phyloP scores from a whole-genome alignment of 2,888 invertebrate genomes.

The Serrognathus titanus region DNA sequence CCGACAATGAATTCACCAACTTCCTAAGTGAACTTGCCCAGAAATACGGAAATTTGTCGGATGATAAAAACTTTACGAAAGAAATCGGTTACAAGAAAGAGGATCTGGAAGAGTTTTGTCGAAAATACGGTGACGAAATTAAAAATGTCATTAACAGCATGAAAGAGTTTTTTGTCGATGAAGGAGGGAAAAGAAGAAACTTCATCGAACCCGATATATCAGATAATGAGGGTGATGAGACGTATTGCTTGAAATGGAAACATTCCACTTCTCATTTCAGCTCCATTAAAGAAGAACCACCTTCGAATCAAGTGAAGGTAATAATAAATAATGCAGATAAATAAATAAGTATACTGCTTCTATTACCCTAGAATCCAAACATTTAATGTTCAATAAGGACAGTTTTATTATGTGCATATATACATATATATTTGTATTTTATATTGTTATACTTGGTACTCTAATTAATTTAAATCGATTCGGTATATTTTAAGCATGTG shows the following conservation, averaged over 20 bases:
- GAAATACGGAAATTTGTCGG: slow-evolving; percentile 24
- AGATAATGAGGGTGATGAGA: slow-evolving; percentile 26
- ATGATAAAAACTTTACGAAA: slow-evolving; percentile 13
- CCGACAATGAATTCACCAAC: slow-evolving; percentile 33
- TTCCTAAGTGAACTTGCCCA: slow-evolving; percentile 24
- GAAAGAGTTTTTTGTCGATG: slow-evolving; percentile 18
- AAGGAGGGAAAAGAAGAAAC: slow-evolving; percentile 20
- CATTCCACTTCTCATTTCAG: slow-evolving; percentile 1
- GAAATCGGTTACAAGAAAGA: slow-evolving; percentile 5
- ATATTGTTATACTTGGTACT: slow-evolving; percentile 1
- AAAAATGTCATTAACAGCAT: slow-evolving; percentile 25
- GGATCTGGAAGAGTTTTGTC: slow-evolving; percentile 25
- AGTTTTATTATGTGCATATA: background rate
- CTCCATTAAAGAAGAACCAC: slow-evolving; percentile 13
- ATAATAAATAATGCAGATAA: too few relatives aligned
- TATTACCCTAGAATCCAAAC: too few relatives aligned
- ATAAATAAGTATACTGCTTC: too few relatives aligned
- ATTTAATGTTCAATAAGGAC: too few relatives aligned
- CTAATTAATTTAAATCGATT: background rate
- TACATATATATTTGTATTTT: background rate
- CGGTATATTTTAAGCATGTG: too few relatives aligned
- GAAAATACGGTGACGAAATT: slow-evolving; percentile 28
- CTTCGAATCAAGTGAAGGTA: slow-evolving; percentile 12
- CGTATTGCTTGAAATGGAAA: slow-evolving; percentile 7
- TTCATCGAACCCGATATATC: slow-evolving; percentile 36